Conservation (phyloP, 2,113 vertebrate genomes). For the Procavia capensis region DNA sequence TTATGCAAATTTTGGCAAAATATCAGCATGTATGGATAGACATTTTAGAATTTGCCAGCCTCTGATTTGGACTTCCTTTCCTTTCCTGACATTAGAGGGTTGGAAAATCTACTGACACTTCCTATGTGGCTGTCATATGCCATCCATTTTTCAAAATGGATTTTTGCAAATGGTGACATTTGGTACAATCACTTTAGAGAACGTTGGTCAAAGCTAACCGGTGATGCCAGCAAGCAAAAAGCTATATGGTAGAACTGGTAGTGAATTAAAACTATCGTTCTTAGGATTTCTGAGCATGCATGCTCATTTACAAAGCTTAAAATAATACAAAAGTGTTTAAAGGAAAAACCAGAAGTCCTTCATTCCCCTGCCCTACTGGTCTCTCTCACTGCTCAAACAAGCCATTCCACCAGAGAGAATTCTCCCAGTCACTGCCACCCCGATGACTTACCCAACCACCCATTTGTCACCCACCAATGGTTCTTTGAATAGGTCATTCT, state of each 20-base stretch:
- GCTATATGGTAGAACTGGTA: background rate
- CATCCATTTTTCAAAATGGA: background rate
- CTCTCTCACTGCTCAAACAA: background rate
- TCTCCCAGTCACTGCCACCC: background rate
- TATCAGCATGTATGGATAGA: background rate
- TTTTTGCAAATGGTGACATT: background rate
- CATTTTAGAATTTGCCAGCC: background rate
- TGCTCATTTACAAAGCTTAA: background rate
- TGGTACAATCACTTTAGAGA: background rate
- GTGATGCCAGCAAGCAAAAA: background rate
- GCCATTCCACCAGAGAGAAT: background rate
- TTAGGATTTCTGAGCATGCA: slow-evolving; percentile 22
- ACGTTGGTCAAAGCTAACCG: background rate
- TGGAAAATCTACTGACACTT: background rate
- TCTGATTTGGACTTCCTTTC: background rate
- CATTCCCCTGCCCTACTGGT: background rate
- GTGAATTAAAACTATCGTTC: background rate
- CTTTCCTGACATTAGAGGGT: background rate
- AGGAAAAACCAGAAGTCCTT: background rate
- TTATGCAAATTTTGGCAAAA: background rate
- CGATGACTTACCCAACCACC: background rate
- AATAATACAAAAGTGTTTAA: background rate
- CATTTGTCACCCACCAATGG: background rate
- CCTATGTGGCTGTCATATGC: background rate
- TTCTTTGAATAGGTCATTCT: background rate